Conservation (phyloP, 1,140 invertebrate species). For the Microplitis mediator region DNA sequence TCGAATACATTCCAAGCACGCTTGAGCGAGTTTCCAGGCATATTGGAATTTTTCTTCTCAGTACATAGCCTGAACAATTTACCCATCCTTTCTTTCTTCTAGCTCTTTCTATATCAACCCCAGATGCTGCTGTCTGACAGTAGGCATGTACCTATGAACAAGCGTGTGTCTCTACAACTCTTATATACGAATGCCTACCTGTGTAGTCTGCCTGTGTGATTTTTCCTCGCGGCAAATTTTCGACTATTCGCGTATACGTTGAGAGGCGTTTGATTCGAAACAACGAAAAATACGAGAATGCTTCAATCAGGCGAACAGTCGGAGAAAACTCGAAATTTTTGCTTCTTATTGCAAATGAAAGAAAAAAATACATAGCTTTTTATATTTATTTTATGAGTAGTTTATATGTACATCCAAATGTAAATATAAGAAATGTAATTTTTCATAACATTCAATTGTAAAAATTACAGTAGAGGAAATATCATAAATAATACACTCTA, state of each 20-base stretch:
- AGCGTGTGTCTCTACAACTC: neutral
- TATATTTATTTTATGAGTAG: neutral
- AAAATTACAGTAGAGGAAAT: too few species aligned
- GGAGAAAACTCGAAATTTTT: too few species aligned
- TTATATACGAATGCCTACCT: slow-evolving; percentile 20
- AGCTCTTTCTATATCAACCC: neutral
- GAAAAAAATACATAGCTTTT: neutral
- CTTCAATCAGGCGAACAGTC: neutral
- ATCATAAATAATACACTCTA: too few species aligned
- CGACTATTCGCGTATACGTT: neutral
- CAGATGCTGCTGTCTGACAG: slow-evolving; percentile 24
- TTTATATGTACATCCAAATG: neutral
- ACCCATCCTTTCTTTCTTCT: slow-evolving; percentile 23
- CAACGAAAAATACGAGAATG: neutral
- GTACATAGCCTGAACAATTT: slow-evolving; percentile 26
- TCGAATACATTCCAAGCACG: slow-evolving; percentile 51
- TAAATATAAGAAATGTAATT: too few species aligned
- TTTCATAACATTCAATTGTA: too few species aligned
- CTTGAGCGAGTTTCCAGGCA: slow-evolving; percentile 45
- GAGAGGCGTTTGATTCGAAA: neutral
- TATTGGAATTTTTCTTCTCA: slow-evolving; percentile 50
- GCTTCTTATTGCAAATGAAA: too few species aligned
- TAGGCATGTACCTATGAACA: slow-evolving; percentile 35
- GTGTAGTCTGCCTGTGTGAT: neutral
- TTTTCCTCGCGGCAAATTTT: neutral